Conservation (phyloP, 2,888 invertebrate species). For the Pandemis cinnamomeana region DNA sequence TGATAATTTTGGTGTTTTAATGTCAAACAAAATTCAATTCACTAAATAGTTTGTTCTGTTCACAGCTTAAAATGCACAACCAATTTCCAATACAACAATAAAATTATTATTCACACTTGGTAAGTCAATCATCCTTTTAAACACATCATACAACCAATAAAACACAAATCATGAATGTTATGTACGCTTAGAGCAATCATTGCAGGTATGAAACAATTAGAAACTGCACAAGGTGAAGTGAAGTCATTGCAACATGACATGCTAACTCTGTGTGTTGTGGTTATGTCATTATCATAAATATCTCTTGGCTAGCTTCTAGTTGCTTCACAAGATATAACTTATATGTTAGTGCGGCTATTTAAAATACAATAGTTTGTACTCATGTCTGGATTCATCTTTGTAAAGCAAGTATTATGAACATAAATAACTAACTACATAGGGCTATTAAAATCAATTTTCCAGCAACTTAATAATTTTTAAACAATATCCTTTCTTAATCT, state of each 20-base stretch:
- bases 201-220: slow-evolving; percentile 30
- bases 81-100: too few relatives aligned
- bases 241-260: slow-evolving; percentile 24
- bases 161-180: neutral
- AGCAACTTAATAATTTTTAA: too few relatives aligned
- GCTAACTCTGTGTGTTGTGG: neutral
- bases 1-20: too few relatives aligned
- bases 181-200: neutral
- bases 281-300: slow-evolving; percentile 33
- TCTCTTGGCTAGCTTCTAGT: slow-evolving; percentile 13
- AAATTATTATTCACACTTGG: too few relatives aligned
- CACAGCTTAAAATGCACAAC: too few relatives aligned
- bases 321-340: neutral
- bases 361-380: neutral
- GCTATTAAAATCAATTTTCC: too few relatives aligned
- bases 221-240: slow-evolving; percentile 38
- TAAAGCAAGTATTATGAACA: too few relatives aligned
- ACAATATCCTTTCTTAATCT: too few relatives aligned
- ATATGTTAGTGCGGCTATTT: neutral
- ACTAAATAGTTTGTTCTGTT: too few relatives aligned
- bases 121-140: neutral
- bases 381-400: too few relatives aligned
- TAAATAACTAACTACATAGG: too few relatives aligned
- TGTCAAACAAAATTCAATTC: too few relatives aligned
- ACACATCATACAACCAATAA: neutral